Evolutionary conservation across 1,140 invertebrate genomes (phyloP).

Genomic region (Drosophila tsacasi): DNA sequence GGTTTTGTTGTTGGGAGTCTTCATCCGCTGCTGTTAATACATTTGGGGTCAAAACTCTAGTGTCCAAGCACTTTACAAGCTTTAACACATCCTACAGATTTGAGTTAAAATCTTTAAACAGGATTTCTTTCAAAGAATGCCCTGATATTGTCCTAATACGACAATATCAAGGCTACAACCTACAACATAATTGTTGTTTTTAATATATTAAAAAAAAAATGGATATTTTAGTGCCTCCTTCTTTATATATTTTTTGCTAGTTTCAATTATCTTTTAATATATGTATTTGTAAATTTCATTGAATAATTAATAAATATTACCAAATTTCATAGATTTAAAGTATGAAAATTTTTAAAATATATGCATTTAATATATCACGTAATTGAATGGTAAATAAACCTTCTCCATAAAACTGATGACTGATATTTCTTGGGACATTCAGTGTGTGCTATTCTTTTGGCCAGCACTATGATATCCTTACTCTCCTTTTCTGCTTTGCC

Average conservation of each 20-base stretch:
- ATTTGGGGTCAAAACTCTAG: constrained; percentile 14
- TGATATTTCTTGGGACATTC: not conserved
- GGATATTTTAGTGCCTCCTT: no score
- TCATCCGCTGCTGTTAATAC: constrained; percentile 4
- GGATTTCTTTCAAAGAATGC: not conserved
- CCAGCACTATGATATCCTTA: constrained; percentile 9
- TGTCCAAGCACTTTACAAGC: not conserved
- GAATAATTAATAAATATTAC: not conserved
- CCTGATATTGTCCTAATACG: no score
- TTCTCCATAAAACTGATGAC: no score
- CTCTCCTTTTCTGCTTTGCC: constrained; percentile 18
- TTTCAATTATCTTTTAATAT: not conserved
- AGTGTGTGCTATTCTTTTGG: constrained; percentile 7
- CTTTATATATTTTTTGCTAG: no score
- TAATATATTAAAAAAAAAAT: no score
- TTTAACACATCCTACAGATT: not conserved
- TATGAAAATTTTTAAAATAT: not conserved
- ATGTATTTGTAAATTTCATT: not conserved
- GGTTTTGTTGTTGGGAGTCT: constrained; percentile 7
- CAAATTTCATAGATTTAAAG: not conserved
- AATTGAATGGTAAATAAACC: not conserved
- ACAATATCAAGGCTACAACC: no score
- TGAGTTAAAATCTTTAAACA: not conserved
- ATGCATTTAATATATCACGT: not conserved
- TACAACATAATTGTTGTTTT: no score